A percentile compares a stretch with the other conserved stretches of the same genome.
Conservation (phyloP, 2,797 vertebrate genomes). For the Microctenopoma steveboyesi region DNA sequence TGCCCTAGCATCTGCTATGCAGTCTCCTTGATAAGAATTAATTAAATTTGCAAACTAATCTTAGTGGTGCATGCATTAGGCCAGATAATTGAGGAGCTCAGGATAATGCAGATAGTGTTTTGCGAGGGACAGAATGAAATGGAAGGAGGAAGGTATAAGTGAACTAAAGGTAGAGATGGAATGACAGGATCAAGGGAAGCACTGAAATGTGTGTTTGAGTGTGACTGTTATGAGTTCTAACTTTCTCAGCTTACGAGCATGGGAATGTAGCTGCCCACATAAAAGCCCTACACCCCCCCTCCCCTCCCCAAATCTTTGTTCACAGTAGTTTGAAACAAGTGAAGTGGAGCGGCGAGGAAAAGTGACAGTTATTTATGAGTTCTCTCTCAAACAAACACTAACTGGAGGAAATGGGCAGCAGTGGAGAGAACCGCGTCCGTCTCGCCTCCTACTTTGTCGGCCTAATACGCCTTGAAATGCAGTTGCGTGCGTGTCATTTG, state of each 20-base stretch:
- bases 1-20: slow-evolving; percentile 84
- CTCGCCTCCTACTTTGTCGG: slow-evolving; percentile 44
- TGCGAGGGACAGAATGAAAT: slow-evolving; percentile 47
- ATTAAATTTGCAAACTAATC: slow-evolving; percentile 88
- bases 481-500: slow-evolving; percentile 30
- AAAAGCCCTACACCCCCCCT: background rate
- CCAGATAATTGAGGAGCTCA: slow-evolving; percentile 79
- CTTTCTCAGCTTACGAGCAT: slow-evolving; percentile 50
- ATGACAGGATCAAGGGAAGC: slow-evolving; percentile 54
- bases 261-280: slow-evolving; percentile 31
- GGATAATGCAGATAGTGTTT: slow-evolving; percentile 76
- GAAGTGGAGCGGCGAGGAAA: slow-evolving; percentile 54
- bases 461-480: slow-evolving; percentile 50
- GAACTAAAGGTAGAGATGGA: slow-evolving; percentile 60
- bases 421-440: slow-evolving; percentile 41
- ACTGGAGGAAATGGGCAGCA: slow-evolving; percentile 49
- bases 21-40: slow-evolving; percentile 87
- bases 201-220: slow-evolving; percentile 43
- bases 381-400: slow-evolving; percentile 61
- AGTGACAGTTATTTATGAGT: slow-evolving; percentile 77
- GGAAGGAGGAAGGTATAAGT: slow-evolving; percentile 5
- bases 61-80: slow-evolving; percentile 80
- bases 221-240: slow-evolving; percentile 52
- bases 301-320: slow-evolving; percentile 29
- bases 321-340: slow-evolving; percentile 59